Evolutionary conservation across 2,888 invertebrate genomes (phyloP).

Genomic region (Thecophora atra): DNA sequence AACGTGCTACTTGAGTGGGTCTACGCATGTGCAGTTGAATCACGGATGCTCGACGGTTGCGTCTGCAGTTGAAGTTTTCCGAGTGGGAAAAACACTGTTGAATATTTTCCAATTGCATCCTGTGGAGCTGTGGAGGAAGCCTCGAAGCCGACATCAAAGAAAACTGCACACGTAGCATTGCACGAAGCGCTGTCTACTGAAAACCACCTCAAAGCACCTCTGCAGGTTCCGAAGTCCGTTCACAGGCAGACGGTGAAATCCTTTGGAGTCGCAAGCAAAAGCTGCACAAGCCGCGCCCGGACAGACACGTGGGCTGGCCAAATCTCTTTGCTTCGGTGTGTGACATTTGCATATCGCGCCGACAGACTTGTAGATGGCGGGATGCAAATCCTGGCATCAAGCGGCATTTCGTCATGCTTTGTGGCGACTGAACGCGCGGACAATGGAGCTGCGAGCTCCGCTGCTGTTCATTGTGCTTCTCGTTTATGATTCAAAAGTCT

Average conservation of each 20-base stretch:
- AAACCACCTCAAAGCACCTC: not conserved
- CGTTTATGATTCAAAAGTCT: slow-evolving; percentile 22
- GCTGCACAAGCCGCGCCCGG: not conserved
- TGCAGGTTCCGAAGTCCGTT: not conserved
- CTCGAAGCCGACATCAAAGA: not conserved
- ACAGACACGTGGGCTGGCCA: not conserved
- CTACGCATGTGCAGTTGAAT: not conserved
- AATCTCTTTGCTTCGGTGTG: not conserved
- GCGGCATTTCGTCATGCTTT: not conserved
- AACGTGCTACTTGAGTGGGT: too few species aligned
- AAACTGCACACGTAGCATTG: not conserved
- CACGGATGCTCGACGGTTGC: not conserved
- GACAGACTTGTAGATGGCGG: not conserved
- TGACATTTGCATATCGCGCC: not conserved
- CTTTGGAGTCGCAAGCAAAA: not conserved
- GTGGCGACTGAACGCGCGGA: not conserved
- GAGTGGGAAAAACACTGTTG: not conserved
- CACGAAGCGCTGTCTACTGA: not conserved
- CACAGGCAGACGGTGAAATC: not conserved
- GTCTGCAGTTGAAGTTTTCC: not conserved
- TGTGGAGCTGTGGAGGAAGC: not conserved
- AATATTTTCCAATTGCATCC: not conserved
- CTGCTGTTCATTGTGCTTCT: not conserved
- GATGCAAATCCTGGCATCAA: not conserved
- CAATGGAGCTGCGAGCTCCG: not conserved